Evolutionary conservation across 2,888 invertebrate genomes (phyloP).

Genomic region (Plagodis pulveraria): DNA sequence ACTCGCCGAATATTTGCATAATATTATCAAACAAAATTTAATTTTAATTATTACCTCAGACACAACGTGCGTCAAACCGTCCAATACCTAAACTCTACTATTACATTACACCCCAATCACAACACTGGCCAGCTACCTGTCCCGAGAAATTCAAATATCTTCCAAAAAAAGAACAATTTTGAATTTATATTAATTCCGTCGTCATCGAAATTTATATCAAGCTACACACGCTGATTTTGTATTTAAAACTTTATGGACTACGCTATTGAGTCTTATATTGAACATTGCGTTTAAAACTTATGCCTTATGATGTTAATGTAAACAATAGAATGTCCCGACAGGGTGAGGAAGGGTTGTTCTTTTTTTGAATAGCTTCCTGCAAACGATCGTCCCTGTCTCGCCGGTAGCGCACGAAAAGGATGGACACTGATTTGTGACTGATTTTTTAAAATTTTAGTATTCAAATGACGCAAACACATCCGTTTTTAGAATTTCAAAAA

Average conservation of each 20-base stretch:
- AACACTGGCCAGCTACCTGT: slow-evolving; percentile 74
- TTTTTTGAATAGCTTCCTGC: slow-evolving; percentile 82
- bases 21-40: slow-evolving; percentile 48
- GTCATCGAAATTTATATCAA: slow-evolving; percentile 37
- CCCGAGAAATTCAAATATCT: slow-evolving; percentile 55
- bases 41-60: slow-evolving; percentile 55
- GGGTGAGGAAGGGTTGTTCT: slow-evolving; percentile 83
- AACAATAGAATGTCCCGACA: slow-evolving; percentile 77
- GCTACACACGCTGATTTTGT: not conserved
- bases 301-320: slow-evolving; percentile 57
- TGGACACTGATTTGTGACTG: slow-evolving; percentile 48
- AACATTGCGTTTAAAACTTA: slow-evolving; percentile 44
- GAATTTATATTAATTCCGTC: slow-evolving; percentile 64
- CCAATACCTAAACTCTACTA: slow-evolving; percentile 46
- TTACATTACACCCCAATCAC: slow-evolving; percentile 47
- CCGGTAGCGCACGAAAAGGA: slow-evolving; percentile 53
- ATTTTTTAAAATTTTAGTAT: slow-evolving; percentile 75
- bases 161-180: slow-evolving; percentile 60
- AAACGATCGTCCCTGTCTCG: slow-evolving; percentile 61
- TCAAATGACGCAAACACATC: slow-evolving; percentile 80
- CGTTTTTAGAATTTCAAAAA: slow-evolving; percentile 79
- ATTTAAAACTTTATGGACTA: slow-evolving; percentile 35
- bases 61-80: slow-evolving; percentile 35
- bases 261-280: slow-evolving; percentile 49
- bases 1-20: slow-evolving; percentile 69